A percentile compares a stretch with the other conserved stretches of the same genome.
phyloP scores from a whole-genome alignment of 2,113 vertebrate genomes.

The Leucopsar rothschildi region DNA sequence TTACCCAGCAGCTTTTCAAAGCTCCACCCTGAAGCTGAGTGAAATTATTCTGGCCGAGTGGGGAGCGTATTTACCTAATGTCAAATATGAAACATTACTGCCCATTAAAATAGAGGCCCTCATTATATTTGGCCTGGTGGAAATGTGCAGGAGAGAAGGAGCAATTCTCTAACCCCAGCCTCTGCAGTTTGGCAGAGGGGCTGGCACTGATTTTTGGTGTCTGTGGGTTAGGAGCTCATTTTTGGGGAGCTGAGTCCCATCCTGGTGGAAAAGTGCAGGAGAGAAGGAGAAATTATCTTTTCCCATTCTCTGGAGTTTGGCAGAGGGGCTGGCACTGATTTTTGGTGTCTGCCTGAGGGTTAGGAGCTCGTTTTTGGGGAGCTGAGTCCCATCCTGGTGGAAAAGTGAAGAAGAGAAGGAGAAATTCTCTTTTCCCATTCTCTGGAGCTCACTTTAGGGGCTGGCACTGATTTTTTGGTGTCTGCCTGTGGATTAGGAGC shows the following conservation, averaged over 20 bases:
- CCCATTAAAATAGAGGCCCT: slow-evolving; percentile 54
- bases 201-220: neutral
- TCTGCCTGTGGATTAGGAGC: neutral
- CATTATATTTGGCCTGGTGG: slow-evolving; percentile 45
- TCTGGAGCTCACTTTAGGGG: neutral
- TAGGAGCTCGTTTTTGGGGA: too few relatives aligned
- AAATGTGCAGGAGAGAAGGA: slow-evolving; percentile 49
- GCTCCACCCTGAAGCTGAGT: slow-evolving; percentile 49
- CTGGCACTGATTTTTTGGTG: neutral
- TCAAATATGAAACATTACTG: slow-evolving; percentile 57
- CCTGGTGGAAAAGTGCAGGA: neutral
- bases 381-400: too few relatives aligned
- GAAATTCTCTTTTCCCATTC: neutral
- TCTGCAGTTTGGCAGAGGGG: neutral
- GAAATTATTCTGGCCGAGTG: slow-evolving; percentile 47
- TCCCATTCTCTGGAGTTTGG: accelerated
- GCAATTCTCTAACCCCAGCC: slow-evolving; percentile 11
- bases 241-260: neutral
- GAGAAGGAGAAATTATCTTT: neutral
- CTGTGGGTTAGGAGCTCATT: neutral
- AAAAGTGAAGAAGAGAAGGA: neutral
- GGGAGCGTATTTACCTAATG: slow-evolving; percentile 51
- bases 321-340: neutral
- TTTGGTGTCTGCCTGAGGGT: neutral
- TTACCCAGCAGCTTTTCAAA: slow-evolving; percentile 56